These are phyloP conservation scores for Amniataba percoides DNA, from an alignment of 2,797 vertebrate species.

Conservation along the genomic window DNA sequence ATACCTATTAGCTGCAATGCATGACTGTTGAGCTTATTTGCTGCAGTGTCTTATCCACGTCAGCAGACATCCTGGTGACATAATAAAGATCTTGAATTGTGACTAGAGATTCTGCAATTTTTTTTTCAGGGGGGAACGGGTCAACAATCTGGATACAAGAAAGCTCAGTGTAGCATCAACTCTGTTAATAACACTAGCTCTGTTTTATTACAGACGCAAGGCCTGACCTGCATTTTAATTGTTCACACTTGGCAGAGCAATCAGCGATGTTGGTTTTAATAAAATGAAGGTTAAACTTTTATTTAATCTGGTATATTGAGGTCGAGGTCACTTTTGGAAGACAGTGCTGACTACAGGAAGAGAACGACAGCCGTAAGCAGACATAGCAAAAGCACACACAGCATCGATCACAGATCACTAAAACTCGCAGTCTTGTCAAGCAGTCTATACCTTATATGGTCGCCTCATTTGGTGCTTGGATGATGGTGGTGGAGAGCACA, in stretches of 20 bases:
- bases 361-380: too few relatives aligned
- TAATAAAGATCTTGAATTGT: slow-evolving; percentile 81
- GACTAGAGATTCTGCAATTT: slow-evolving; percentile 73
- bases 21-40: slow-evolving; percentile 75
- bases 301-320: too few relatives aligned
- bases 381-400: too few relatives aligned
- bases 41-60: slow-evolving; percentile 82
- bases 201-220: neutral
- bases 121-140: slow-evolving; percentile 86
- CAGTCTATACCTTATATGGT: too few relatives aligned
- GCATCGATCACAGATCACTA: too few relatives aligned
- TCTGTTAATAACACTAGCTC: neutral
- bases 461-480: too few relatives aligned
- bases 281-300: neutral
- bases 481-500: too few relatives aligned
- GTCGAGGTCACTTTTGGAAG: too few relatives aligned
- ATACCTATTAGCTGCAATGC: neutral
- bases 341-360: too few relatives aligned
- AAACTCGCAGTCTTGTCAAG: too few relatives aligned
- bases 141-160: slow-evolving; percentile 69
- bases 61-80: slow-evolving; percentile 84
- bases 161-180: neutral
- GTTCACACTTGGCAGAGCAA: neutral
- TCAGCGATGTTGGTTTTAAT: neutral
- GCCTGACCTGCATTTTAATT: neutral